Percentiles rank a stretch among this genome's conserved stretches.
phyloP scores from a whole-genome alignment of 2,113 vertebrate species.

The Castor canadensis region DNA sequence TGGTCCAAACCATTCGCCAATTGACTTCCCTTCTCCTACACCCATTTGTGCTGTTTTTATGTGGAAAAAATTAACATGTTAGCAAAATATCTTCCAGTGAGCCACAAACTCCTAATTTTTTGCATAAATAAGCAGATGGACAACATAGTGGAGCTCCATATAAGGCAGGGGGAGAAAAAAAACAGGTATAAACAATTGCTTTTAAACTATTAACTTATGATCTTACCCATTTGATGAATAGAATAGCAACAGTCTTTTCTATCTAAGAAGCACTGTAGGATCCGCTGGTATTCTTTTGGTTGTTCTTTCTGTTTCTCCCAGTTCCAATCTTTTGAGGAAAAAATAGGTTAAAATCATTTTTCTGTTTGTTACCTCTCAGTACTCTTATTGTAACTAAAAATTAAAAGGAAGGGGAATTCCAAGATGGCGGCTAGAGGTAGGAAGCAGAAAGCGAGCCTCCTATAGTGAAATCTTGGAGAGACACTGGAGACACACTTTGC shows the following conservation, averaged over 20 bases:
- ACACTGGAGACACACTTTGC: too few species aligned
- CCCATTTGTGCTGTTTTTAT: constrained; percentile 96
- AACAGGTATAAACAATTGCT: neutral
- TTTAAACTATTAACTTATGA: constrained; percentile 29
- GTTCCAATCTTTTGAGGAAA: constrained; percentile 90
- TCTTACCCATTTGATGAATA: constrained; percentile 98
- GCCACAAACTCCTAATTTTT: constrained; percentile 37
- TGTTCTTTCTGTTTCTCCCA: constrained; percentile 92
- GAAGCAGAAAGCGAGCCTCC: too few species aligned
- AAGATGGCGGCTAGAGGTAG: too few species aligned
- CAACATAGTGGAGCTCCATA: constrained; percentile 17
- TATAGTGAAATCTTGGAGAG: too few species aligned
- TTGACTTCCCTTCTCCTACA: constrained; percentile 98
- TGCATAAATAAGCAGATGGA: constrained; percentile 12
- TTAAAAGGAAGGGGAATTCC: too few species aligned
- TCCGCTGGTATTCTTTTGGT: constrained; percentile 94
- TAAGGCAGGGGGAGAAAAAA: neutral
- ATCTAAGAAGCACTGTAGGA: constrained; percentile 96
- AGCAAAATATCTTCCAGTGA: constrained; percentile 54
- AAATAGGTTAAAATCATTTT: constrained; percentile 47
- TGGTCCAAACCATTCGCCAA: constrained; percentile 99
- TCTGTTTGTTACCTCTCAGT: constrained; percentile 16
- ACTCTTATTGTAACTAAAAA: neutral
- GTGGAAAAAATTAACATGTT: constrained; percentile 73
- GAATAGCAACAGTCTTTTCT: constrained; percentile 99